Percentiles rank a stretch among this genome's conserved stretches.
phyloP scores from a whole-genome alignment of 2,888 invertebrate genomes.

The Eutolmus rufibarbis region DNA sequence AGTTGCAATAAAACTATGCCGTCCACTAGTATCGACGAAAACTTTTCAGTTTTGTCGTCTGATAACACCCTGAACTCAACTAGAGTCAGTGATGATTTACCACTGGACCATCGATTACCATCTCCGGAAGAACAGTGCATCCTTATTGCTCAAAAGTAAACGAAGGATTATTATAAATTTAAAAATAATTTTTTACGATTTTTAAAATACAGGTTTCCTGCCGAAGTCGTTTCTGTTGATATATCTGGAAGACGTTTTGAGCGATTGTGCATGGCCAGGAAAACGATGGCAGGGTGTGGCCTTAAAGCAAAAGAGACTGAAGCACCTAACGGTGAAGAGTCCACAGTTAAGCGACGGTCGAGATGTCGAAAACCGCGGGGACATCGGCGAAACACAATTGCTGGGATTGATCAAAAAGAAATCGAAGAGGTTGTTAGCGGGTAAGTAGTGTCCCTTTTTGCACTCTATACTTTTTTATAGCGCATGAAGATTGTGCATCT shows the following conservation, averaged over 20 bases:
- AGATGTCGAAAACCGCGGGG: constrained; percentile 78
- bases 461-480: not conserved
- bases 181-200: not conserved
- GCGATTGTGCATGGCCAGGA: constrained; percentile 85
- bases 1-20: not conserved
- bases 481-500: constrained; percentile 7
- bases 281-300: constrained; percentile 69
- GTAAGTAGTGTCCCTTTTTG: constrained; percentile 66
- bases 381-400: constrained; percentile 88
- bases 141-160: constrained; percentile 80
- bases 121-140: constrained; percentile 87
- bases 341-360: constrained; percentile 74
- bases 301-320: constrained; percentile 48
- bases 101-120: constrained; percentile 84
- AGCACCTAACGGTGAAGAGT: constrained; percentile 63
- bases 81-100: constrained; percentile 63
- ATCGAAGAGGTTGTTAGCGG: constrained; percentile 84
- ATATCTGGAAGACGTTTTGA: constrained; percentile 87
- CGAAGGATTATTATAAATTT: not conserved
- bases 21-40: not conserved
- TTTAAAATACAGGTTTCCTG: constrained; percentile 73
- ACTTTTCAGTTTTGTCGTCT: constrained; percentile 2
- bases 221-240: constrained; percentile 88
- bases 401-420: constrained; percentile 89
- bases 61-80: not conserved